Evolutionary conservation across 2,888 invertebrate genomes (phyloP), one percentile per base, ranked within the genome.

Genomic region (Dichetophora obliterata): DNA sequence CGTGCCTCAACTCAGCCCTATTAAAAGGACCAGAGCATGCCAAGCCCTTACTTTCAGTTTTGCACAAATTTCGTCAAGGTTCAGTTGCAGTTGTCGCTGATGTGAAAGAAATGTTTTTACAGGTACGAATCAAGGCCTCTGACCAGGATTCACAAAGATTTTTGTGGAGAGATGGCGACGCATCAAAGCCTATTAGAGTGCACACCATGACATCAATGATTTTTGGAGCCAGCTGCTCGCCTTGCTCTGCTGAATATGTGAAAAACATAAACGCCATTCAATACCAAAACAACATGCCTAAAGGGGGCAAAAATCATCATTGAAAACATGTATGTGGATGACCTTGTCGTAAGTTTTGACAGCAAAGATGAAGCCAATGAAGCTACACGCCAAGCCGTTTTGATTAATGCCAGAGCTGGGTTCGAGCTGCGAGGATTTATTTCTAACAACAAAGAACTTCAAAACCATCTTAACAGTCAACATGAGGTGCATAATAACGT

Each of bases 311-410:
- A 50, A 54, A 43, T 80, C 72, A n/a, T 81, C 79, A 70, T 70
- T 75, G 57, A 70, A 72, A 34, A 82, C 76, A 54, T 78, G 37
- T 77, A 79, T 16, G 78, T 78, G 0, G 82, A 82, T 19, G 80
- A 80, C 31, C 71, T 81, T 1, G 83, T 82, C 4, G 66, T 82
- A 8, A 78, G 77, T 22, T 77, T 80, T 37, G 81, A 82, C 8
- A 83, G 82, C 74, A 83, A 84, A 24, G 83, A 84, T n/a, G 85
- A 80, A 65, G 81, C 86, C 5, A 82, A 50, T 16, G 31, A 73
- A 22, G 50, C 63, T 2, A 50, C n/a, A 11, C 31, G 48, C 43
- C 69, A 75, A 52, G 75, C 76, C 54, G 48, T 70, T 16, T 52
- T 52, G 8, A 71, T 76, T 9, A 76, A 75, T 24, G 65, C 65